A percentile compares a stretch with the other conserved stretches of the same genome.
Evolutionary conservation across 1,140 invertebrate genomes (phyloP).

Genomic region (Sinonovacula constricta): DNA sequence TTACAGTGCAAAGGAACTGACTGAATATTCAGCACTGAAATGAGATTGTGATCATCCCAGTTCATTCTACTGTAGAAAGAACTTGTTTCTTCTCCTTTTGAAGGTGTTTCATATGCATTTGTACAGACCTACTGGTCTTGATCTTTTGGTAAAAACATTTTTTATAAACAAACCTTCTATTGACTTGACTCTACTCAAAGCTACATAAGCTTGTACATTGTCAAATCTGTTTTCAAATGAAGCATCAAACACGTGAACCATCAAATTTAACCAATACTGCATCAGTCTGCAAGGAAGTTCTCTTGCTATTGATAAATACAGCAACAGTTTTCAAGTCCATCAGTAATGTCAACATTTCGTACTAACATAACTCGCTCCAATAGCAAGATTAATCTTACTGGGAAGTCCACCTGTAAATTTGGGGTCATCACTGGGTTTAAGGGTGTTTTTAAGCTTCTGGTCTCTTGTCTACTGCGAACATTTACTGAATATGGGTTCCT

Average conservation of each 20-base stretch:
- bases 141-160: conserved; percentile 8
- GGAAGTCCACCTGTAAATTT: conserved; percentile 5
- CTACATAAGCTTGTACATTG: conserved; percentile 47
- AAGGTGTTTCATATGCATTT: background rate
- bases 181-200: conserved; percentile 21
- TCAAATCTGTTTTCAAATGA: conserved; percentile 9
- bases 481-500: background rate
- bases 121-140: background rate
- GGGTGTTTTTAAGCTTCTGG: background rate
- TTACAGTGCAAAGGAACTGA: background rate
- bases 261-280: conserved; percentile 22
- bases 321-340: no score
- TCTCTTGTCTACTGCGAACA: conserved; percentile 11
- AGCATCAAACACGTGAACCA: background rate
- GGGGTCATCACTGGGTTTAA: conserved; percentile 4
- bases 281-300: conserved; percentile 9
- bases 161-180: background rate
- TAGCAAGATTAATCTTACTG: background rate
- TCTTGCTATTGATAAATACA: no score
- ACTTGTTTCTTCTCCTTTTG: background rate
- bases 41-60: background rate
- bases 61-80: background rate
- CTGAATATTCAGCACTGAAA: conserved; percentile 8
- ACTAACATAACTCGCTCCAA: no score
- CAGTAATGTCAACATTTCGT: no score